Conservation (phyloP, 2,113 vertebrate genomes). For the Python bivittatus region DNA sequence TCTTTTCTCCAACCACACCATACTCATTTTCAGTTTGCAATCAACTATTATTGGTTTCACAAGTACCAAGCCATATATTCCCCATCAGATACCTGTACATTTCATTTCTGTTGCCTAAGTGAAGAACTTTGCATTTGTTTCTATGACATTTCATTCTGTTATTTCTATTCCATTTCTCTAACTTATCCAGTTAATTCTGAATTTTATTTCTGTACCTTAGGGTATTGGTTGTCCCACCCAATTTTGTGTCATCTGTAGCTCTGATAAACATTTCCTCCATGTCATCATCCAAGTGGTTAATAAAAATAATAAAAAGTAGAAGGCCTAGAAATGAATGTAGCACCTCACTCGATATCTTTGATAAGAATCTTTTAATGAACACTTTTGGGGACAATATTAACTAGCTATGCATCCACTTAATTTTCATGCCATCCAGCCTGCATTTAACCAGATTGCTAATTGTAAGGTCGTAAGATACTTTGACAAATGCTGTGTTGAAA, state of each 20-base stretch:
- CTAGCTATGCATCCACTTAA: background rate
- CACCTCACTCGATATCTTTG: background rate
- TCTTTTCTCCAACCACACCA: background rate
- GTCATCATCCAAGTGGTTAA: background rate
- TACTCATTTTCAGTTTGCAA: background rate
- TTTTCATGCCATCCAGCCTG: background rate
- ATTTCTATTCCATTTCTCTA: background rate
- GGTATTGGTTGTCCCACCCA: background rate
- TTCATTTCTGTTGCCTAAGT: background rate
- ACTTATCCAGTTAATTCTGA: background rate
- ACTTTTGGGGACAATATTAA: background rate
- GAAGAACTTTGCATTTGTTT: background rate
- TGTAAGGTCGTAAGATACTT: background rate
- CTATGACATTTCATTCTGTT: background rate
- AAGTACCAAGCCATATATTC: background rate
- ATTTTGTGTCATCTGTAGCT: background rate
- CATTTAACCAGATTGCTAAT: background rate
- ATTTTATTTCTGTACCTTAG: background rate
- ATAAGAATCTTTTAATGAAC: background rate
- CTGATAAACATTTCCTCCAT: background rate
- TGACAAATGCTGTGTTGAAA: background rate
- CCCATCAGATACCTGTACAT: background rate
- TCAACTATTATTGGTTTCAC: background rate
- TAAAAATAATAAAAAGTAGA: background rate
- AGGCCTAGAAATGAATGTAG: background rate